Evolutionary conservation across 2,113 vertebrate species (phyloP).

Genomic region (Australoheros scitulus): DNA sequence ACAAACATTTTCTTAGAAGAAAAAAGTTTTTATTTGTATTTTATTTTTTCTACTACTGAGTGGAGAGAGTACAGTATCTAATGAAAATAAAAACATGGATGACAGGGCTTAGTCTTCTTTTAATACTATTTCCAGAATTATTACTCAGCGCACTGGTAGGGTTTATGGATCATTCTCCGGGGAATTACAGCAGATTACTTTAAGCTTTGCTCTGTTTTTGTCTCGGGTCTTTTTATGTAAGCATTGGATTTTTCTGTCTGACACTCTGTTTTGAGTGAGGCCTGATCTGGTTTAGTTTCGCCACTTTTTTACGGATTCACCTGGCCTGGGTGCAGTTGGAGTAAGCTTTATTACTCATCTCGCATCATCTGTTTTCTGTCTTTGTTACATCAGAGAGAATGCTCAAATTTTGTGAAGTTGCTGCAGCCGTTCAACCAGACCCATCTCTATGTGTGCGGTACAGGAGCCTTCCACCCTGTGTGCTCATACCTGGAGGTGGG

Average conservation of each 20-base stretch:
- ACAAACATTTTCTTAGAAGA: background rate
- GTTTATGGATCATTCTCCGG: background rate
- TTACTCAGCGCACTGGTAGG: conserved; percentile 6
- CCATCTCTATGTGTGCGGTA: conserved; percentile 94
- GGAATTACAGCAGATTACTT: conserved; percentile 28
- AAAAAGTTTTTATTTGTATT: background rate
- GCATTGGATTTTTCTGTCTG: conserved; percentile 11
- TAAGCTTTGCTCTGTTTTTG: conserved; percentile 1
- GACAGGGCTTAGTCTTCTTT: conserved; percentile 10
- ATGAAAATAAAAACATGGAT: background rate
- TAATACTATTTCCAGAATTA: conserved; percentile 18
- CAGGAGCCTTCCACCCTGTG: conserved; percentile 95
- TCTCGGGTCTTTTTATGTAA: background rate
- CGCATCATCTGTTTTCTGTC: background rate
- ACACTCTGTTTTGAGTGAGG: background rate
- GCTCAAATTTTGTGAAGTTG: conserved; percentile 96
- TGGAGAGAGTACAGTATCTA: background rate
- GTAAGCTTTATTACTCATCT: background rate
- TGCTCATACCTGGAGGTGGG: conserved; percentile 95
- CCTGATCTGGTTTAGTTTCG: background rate
- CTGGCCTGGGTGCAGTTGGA: background rate
- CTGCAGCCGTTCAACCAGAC: conserved; percentile 94
- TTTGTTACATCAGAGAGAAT: conserved; percentile 87
- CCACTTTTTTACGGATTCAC: conserved; percentile 3
- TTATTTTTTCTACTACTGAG: background rate